phyloP scores from a whole-genome alignment of 1,140 invertebrate species.

The Drosophila lowei region DNA sequence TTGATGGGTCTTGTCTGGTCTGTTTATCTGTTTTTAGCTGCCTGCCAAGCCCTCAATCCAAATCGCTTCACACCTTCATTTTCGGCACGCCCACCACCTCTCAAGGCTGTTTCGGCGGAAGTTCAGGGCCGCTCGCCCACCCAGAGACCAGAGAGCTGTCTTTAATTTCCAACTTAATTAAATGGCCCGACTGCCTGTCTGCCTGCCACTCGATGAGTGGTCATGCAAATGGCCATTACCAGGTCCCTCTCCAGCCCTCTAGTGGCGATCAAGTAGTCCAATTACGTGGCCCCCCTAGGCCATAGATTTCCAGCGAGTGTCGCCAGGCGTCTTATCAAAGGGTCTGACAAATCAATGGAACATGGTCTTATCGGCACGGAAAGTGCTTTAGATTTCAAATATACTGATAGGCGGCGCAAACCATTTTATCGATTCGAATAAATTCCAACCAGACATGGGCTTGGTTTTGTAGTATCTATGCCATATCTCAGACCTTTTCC shows the following conservation, averaged over 20 bases:
- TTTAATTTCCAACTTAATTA: conserved; percentile 30
- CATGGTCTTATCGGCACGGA: no score
- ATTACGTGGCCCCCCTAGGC: conserved; percentile 66
- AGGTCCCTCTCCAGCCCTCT: background rate
- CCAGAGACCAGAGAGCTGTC: background rate
- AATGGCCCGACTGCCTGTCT: conserved; percentile 8
- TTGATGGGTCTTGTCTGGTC: conserved; percentile 13
- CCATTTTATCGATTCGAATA: no score
- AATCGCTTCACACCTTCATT: conserved; percentile 49
- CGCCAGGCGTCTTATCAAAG: conserved; percentile 45
- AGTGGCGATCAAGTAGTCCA: conserved; percentile 35
- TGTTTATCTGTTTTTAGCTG: conserved; percentile 15
- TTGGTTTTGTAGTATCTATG: no score
- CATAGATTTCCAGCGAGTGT: conserved; percentile 55
- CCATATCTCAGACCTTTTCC: no score
- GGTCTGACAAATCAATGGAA: conserved; percentile 14
- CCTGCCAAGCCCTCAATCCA: conserved; percentile 36
- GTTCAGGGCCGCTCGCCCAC: conserved; percentile 38
- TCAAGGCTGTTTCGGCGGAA: conserved; percentile 34
- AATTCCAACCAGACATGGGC: no score
- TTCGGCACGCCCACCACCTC: conserved; percentile 1
- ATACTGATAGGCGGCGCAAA: no score
- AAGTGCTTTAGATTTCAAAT: no score
- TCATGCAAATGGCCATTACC: conserved; percentile 20
- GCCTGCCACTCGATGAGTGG: background rate